phyloP scores from a whole-genome alignment of 1,140 invertebrate genomes.

The Orius laevigatus region DNA sequence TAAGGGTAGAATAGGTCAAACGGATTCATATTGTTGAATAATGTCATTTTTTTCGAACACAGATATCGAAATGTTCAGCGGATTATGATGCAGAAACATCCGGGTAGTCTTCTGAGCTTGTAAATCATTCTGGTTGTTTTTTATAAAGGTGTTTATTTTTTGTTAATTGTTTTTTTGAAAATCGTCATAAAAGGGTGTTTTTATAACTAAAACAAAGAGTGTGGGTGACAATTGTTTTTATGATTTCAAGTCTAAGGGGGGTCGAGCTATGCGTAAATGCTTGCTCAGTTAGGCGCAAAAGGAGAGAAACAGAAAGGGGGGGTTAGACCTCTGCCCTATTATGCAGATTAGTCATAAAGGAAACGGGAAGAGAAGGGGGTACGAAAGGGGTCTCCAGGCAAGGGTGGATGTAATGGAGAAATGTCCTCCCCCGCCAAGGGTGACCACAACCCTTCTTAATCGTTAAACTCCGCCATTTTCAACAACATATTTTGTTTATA shows the following conservation, averaged over 20 bases:
- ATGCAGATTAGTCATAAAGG: conserved; percentile 7
- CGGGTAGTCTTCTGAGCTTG: background rate
- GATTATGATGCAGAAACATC: background rate
- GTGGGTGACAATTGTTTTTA: too few relatives aligned
- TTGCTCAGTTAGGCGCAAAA: background rate
- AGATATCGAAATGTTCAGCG: background rate
- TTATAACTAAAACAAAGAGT: too few relatives aligned
- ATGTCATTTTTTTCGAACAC: too few relatives aligned
- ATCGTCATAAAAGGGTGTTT: too few relatives aligned
- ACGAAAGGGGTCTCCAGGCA: conserved; percentile 1
- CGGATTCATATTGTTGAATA: too few relatives aligned
- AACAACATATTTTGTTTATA: too few relatives aligned
- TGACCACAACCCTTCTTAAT: conserved; percentile 4
- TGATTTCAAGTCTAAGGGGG: too few relatives aligned
- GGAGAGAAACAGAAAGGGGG: background rate
- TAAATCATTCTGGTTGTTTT: too few relatives aligned
- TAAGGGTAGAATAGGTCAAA: too few relatives aligned
- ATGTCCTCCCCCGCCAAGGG: background rate
- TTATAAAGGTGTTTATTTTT: too few relatives aligned
- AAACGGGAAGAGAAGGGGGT: background rate
- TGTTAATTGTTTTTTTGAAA: too few relatives aligned
- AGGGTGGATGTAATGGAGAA: conserved; percentile 4
- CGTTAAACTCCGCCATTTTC: background rate
- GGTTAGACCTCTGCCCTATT: background rate
- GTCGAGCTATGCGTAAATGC: too few relatives aligned